Evolutionary conservation across 2,888 invertebrate species (phyloP).

Genomic region (Drosophila demipolita): DNA sequence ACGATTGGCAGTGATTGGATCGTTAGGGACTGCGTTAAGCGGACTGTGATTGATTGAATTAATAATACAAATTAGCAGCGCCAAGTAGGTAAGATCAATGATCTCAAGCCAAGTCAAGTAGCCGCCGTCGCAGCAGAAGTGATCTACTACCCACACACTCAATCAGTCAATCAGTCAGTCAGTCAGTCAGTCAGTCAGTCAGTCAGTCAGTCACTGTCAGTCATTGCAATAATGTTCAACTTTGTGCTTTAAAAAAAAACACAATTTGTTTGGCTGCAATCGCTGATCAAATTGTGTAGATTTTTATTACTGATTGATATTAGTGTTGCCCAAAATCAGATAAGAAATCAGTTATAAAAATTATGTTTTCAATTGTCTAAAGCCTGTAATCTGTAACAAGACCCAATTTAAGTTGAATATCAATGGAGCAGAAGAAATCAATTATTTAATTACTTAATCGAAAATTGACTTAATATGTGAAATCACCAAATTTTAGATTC

Average conservation of each 20-base stretch:
- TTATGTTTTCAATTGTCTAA: background rate
- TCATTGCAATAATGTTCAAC: conserved; percentile 3
- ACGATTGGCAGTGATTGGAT: conserved; percentile 66
- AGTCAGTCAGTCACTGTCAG: background rate
- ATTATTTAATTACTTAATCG: background rate
- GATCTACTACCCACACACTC: conserved; percentile 9
- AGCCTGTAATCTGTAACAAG: background rate
- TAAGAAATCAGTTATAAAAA: background rate
- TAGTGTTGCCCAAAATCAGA: background rate
- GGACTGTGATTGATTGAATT: conserved; percentile 78
- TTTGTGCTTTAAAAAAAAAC: background rate
- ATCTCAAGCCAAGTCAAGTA: conserved; percentile 53
- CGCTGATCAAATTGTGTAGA: conserved; percentile 10
- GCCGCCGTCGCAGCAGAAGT: conserved; percentile 2
- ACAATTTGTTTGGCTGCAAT: conserved; percentile 15
- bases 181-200: background rate
- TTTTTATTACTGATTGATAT: background rate
- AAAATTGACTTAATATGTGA: background rate
- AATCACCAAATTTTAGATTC: background rate
- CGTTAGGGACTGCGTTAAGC: conserved; percentile 60
- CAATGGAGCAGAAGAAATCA: too few relatives aligned
- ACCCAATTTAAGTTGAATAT: too few relatives aligned
- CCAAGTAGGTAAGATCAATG: conserved; percentile 80
- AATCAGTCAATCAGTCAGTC: background rate
- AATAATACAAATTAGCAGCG: conserved; percentile 78